Conservation (phyloP, 2,113 vertebrate genomes). For the Vireo altiloquus region DNA sequence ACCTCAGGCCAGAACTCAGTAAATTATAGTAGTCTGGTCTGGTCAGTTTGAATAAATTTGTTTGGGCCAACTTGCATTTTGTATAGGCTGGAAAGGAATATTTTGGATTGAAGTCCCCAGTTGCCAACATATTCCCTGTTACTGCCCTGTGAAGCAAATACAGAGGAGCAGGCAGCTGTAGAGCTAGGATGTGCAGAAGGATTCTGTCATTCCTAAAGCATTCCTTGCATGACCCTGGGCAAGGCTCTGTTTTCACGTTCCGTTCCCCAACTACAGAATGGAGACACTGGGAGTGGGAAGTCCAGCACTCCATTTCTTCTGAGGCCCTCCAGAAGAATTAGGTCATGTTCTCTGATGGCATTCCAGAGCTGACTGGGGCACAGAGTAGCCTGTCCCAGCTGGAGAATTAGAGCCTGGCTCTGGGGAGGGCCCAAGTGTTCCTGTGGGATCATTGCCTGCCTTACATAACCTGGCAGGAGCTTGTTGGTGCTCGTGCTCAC, state of each 20-base stretch:
- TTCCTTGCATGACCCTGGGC: not conserved
- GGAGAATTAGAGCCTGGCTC: not conserved
- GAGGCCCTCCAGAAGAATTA: not conserved
- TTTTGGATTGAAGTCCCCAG: not conserved
- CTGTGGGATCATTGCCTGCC: not conserved
- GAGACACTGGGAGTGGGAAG: not conserved
- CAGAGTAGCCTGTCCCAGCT: not conserved
- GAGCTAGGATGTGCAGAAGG: not conserved
- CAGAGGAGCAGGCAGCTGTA: not conserved
- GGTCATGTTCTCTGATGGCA: not conserved
- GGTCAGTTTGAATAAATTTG: not conserved
- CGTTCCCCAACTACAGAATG: not conserved
- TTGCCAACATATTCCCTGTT: not conserved
- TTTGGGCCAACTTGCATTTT: not conserved
- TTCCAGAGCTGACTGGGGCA: not conserved
- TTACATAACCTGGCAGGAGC: rapidly evolving
- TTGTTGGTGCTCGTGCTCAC: not conserved
- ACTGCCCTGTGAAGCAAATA: not conserved
- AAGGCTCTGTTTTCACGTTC: not conserved
- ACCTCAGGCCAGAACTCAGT: not conserved
- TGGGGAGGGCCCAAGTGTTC: not conserved
- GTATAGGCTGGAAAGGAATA: not conserved
- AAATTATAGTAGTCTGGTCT: not conserved
- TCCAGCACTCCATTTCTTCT: not conserved
- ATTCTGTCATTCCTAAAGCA: not conserved